These are phyloP conservation scores for Melinaea marsaeus DNA, from an alignment of 2,888 invertebrate species.

Conservation along the genomic window DNA sequence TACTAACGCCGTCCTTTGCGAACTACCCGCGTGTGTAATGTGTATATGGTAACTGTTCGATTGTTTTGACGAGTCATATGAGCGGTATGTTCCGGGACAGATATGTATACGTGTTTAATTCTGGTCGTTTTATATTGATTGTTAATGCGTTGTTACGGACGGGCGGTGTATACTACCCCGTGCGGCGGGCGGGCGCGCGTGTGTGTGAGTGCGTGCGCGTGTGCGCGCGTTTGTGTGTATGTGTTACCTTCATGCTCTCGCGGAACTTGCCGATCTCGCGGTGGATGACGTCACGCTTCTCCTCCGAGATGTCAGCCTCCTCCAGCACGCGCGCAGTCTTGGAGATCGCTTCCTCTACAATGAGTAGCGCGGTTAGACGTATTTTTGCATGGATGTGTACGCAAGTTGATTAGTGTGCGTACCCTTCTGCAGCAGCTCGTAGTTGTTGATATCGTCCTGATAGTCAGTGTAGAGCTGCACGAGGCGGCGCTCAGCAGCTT, in stretches of 20 bases:
- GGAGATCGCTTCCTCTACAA: slow-evolving; percentile 81
- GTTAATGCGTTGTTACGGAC: slow-evolving; percentile 19
- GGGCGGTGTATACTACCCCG: slow-evolving; percentile 6
- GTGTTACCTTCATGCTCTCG: slow-evolving; percentile 93
- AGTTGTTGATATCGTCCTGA: slow-evolving; percentile 85
- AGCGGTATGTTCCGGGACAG: not conserved
- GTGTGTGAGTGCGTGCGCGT: slow-evolving; percentile 16
- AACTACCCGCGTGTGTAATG: slow-evolving; percentile 5
- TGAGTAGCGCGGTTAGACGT: slow-evolving; percentile 1
- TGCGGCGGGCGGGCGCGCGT: slow-evolving; percentile 20
- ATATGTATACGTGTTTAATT: not conserved
- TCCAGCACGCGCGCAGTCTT: slow-evolving; percentile 83
- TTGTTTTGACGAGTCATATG: no score
- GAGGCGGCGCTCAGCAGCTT: slow-evolving; percentile 86
- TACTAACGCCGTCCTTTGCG: slow-evolving; percentile 12
- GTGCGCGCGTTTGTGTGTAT: slow-evolving; percentile 17
- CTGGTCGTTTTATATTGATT: slow-evolving; percentile 9
- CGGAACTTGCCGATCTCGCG: slow-evolving; percentile 98
- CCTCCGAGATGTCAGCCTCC: slow-evolving; percentile 95
- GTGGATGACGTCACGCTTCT: slow-evolving; percentile 96
- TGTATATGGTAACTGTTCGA: no score
- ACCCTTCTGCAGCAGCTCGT: slow-evolving; percentile 81
- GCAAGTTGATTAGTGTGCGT: not conserved
- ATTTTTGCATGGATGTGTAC: not conserved
- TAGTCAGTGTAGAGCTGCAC: slow-evolving; percentile 90